These are phyloP conservation scores for Oryzias curvinotus DNA, from an alignment of 2,113 vertebrate genomes.

Conservation along the genomic window DNA sequence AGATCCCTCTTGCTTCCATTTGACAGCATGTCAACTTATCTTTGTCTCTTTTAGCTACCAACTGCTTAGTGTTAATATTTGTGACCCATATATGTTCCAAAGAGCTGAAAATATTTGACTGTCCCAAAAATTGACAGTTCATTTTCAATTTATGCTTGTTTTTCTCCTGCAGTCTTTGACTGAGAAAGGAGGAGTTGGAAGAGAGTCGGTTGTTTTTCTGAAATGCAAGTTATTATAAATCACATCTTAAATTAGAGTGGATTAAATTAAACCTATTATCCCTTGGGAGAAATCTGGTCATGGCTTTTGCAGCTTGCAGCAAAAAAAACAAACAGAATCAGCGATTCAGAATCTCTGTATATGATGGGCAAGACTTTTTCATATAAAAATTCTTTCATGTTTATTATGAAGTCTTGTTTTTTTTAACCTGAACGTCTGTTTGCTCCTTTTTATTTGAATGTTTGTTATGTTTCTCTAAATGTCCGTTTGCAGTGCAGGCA, in stretches of 20 bases:
- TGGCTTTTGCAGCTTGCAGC: slow-evolving; percentile 24
- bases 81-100: slow-evolving; percentile 65
- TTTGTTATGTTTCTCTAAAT: too few relatives aligned
- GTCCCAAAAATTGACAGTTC: slow-evolving; percentile 35
- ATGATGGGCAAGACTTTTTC: neutral
- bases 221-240: slow-evolving; percentile 50
- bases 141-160: slow-evolving; percentile 46
- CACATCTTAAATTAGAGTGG: slow-evolving; percentile 49
- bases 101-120: slow-evolving; percentile 63
- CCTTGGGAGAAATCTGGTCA: slow-evolving; percentile 46
- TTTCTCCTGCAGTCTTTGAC: slow-evolving; percentile 36
- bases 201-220: slow-evolving; percentile 26
- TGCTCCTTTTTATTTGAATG: too few relatives aligned
- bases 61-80: slow-evolving; percentile 65
- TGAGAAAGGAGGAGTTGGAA: slow-evolving; percentile 25
- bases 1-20: slow-evolving; percentile 14
- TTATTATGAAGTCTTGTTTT: too few relatives aligned
- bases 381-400: too few relatives aligned
- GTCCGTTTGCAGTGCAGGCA: too few relatives aligned
- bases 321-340: slow-evolving; percentile 24
- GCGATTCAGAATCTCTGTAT: slow-evolving; percentile 9
- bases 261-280: slow-evolving; percentile 46
- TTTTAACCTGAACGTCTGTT: too few relatives aligned
- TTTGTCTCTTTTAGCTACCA: slow-evolving; percentile 33
- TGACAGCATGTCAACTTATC: slow-evolving; percentile 55